Evolutionary conservation across 2,888 invertebrate genomes (phyloP).

Genomic region (Lobophora halterata): DNA sequence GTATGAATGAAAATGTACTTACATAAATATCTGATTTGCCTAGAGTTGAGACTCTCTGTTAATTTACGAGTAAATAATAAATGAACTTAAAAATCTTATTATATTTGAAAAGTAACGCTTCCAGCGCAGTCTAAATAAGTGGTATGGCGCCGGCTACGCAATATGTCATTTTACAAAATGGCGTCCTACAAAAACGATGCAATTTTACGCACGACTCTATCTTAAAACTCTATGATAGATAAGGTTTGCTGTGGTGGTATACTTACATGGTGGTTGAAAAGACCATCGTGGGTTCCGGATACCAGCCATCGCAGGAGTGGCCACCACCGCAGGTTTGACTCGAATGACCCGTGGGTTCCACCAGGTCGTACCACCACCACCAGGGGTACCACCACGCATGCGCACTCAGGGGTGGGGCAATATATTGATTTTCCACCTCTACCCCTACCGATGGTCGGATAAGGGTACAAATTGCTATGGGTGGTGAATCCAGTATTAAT

Average conservation of each 20-base stretch:
- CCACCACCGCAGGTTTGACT: slow-evolving; percentile 42
- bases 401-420: slow-evolving; percentile 64
- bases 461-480: slow-evolving; percentile 71
- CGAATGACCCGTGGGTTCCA: slow-evolving; percentile 65
- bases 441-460: slow-evolving; percentile 70
- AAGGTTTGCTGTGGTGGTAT: too few species aligned
- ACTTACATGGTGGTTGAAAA: slow-evolving; percentile 44
- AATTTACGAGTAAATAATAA: too few species aligned
- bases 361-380: slow-evolving; percentile 68
- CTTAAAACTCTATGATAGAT: background rate
- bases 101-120: slow-evolving; percentile 11
- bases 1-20: too few species aligned
- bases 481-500: slow-evolving; percentile 71
- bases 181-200: too few species aligned
- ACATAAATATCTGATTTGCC: too few species aligned
- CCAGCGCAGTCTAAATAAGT: background rate
- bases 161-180: background rate
- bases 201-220: background rate
- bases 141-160: background rate
- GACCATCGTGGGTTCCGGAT: slow-evolving; percentile 14
- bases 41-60: too few species aligned
- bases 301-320: slow-evolving; percentile 35
- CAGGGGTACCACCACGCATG: slow-evolving; percentile 66
- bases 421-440: slow-evolving; percentile 71
- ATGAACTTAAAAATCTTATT: background rate